These are phyloP conservation scores for Microtus montanus DNA, from an alignment of 2,113 vertebrate species.

Conservation along the genomic window DNA sequence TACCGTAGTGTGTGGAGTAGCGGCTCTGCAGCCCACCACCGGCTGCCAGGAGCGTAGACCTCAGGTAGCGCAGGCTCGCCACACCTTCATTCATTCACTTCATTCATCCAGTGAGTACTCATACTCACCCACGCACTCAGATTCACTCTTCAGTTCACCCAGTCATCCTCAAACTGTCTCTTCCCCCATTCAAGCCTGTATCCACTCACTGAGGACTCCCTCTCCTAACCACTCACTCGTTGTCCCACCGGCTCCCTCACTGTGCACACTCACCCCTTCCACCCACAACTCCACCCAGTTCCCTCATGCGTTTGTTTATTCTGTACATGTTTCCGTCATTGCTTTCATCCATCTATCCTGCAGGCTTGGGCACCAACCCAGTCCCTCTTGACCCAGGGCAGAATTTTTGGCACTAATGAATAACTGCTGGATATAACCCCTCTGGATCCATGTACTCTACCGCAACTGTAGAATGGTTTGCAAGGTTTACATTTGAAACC, in stretches of 20 bases:
- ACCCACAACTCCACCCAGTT: neutral
- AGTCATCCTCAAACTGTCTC: neutral
- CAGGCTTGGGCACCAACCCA: neutral
- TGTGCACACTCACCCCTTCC: neutral
- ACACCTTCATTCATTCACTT: neutral
- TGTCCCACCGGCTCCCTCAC: too few species aligned
- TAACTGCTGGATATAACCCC: neutral
- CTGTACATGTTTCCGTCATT: neutral
- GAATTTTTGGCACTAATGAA: neutral
- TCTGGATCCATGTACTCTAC: neutral
- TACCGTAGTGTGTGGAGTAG: constrained; percentile 83
- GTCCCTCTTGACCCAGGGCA: neutral
- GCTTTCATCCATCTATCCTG: neutral
- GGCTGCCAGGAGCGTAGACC: neutral
- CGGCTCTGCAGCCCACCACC: constrained; percentile 27
- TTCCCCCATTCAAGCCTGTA: neutral
- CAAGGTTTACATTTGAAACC: constrained; percentile 15
- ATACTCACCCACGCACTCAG: too few species aligned
- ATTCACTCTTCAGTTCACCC: neutral
- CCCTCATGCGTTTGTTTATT: neutral
- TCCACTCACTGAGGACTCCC: neutral
- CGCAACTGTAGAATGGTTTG: neutral
- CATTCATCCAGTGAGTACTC: neutral
- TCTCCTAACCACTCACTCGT: neutral
- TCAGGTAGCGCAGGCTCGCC: neutral